Conservation (phyloP, 2,113 vertebrate species). For the Lycaon pictus region DNA sequence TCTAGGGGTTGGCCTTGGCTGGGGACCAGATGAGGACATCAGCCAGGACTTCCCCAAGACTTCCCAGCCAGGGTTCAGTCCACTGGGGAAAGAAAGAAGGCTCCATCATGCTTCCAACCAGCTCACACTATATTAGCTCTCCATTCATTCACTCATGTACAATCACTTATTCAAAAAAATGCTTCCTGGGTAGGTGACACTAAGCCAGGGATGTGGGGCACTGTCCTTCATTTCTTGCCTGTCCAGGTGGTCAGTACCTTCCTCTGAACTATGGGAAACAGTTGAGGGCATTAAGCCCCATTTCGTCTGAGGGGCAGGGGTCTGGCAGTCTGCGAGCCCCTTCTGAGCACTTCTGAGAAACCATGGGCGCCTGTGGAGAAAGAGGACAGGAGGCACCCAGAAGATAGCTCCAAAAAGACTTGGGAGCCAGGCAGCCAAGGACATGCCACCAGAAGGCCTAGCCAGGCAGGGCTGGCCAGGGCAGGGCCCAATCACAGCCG, state of each 20-base stretch:
- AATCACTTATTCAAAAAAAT: neutral
- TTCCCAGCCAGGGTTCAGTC: neutral
- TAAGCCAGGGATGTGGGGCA: neutral
- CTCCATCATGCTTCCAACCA: neutral
- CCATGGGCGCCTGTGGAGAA: neutral
- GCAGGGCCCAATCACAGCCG: neutral
- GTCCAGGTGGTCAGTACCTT: neutral
- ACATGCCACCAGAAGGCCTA: neutral
- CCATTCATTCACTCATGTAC: rapidly evolving
- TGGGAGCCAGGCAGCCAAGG: neutral
- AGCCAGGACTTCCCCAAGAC: neutral
- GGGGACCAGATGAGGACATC: neutral
- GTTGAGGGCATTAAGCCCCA: neutral
- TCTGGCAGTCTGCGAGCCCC: neutral
- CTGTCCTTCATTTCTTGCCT: neutral
- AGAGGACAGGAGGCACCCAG: neutral
- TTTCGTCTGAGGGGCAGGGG: neutral
- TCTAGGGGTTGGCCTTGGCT: neutral
- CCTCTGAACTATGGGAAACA: neutral
- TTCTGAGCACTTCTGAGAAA: neutral
- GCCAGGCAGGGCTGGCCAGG: neutral
- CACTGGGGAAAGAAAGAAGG: neutral
- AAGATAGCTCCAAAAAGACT: neutral
- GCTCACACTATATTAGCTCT: neutral
- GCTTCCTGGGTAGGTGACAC: neutral